These are phyloP conservation scores for Lophotriccus pileatus DNA, from an alignment of 2,797 vertebrate genomes.

Conservation along the genomic window DNA sequence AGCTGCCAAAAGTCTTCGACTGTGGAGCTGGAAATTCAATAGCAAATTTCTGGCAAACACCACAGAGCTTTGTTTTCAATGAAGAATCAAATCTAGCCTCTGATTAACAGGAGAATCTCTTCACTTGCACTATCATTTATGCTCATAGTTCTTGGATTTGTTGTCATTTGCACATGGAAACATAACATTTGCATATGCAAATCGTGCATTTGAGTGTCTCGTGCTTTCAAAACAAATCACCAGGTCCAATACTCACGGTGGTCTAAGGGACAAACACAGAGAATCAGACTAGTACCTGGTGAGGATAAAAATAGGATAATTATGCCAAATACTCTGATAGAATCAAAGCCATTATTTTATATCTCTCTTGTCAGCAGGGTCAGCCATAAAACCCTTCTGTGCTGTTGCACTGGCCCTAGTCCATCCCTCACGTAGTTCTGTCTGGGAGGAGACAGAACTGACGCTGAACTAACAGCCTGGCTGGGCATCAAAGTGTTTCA, in stretches of 20 bases:
- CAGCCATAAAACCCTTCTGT: not conserved
- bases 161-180: conserved; percentile 18
- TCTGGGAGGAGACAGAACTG: not conserved
- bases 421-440: not conserved
- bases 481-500: conserved; percentile 20
- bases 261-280: not conserved
- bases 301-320: not conserved
- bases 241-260: not conserved
- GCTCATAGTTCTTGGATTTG: not conserved
- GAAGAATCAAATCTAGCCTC: not conserved
- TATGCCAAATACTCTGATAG: not conserved
- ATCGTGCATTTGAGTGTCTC: not conserved
- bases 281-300: not conserved
- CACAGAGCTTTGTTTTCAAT: not conserved
- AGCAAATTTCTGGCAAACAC: conserved; percentile 16
- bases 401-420: not conserved
- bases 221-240: not conserved
- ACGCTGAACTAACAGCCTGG: not conserved
- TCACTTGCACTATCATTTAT: not conserved
- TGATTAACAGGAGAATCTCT: conserved; percentile 4
- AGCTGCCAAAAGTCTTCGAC: not conserved
- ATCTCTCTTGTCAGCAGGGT: not conserved
- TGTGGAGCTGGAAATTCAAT: not conserved
- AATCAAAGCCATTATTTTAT: not conserved
- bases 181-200: not conserved